Evolutionary conservation across 2,113 vertebrate genomes (phyloP).

Genomic region (human (Homo sapiens)): DNA sequence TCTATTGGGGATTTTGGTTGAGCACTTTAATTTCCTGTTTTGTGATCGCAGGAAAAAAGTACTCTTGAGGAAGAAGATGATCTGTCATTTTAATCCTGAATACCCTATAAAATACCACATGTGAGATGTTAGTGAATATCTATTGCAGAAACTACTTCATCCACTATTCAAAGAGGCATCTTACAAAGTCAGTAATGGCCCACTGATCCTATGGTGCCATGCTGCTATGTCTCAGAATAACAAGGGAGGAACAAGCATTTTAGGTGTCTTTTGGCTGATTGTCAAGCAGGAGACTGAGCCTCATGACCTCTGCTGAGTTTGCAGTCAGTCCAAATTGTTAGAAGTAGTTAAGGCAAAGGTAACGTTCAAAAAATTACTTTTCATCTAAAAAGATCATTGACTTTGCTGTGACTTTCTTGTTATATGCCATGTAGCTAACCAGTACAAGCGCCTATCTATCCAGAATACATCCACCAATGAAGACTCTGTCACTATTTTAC

Average conservation of each 20-base stretch:
- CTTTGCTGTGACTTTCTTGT: background rate
- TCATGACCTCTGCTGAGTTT: background rate
- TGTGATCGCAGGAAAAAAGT: conserved; percentile 15
- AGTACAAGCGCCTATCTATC: background rate
- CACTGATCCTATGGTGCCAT: background rate
- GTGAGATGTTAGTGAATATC: background rate
- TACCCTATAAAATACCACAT: background rate
- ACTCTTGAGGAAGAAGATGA: background rate
- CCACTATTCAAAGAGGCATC: conserved; percentile 7
- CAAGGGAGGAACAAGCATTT: background rate
- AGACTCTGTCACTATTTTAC: background rate
- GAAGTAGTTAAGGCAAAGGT: background rate
- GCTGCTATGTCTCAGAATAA: conserved; percentile 13
- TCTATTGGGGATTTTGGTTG: conserved; percentile 32
- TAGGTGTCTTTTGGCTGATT: background rate
- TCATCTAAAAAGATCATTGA: background rate
- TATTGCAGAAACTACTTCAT: background rate
- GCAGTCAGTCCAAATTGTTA: background rate
- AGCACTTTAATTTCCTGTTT: conserved; percentile 53
- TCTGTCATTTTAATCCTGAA: conserved; percentile 19
- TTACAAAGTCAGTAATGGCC: background rate
- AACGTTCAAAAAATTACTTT: background rate
- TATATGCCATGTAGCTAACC: background rate
- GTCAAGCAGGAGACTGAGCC: background rate
- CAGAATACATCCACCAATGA: background rate